A percentile compares a stretch with the other conserved stretches of the same genome.
Conservation (phyloP, 2,888 invertebrate genomes). For the Tolmerus cingulatus region DNA sequence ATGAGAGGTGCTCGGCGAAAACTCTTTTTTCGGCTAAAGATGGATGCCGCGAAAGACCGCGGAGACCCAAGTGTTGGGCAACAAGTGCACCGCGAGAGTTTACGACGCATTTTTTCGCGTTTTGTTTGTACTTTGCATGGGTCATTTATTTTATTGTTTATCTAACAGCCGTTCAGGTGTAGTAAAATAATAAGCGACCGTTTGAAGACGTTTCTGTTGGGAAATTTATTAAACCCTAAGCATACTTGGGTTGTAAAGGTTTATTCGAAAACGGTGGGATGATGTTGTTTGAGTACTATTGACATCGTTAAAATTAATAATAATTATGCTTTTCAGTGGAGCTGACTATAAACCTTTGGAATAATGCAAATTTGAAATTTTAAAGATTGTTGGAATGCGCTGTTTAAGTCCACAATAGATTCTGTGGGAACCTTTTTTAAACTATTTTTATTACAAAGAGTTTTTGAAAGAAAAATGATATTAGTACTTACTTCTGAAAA, state of each 20-base stretch:
- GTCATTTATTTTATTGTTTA: not conserved
- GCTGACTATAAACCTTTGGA: not conserved
- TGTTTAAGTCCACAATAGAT: not conserved
- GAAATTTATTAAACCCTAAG: not conserved
- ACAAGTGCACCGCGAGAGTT: not conserved
- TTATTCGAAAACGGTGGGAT: not conserved
- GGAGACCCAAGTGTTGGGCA: not conserved
- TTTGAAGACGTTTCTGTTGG: not conserved
- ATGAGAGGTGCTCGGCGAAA: not conserved
- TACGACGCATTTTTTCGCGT: not conserved
- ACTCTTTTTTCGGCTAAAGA: not conserved
- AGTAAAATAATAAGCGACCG: not conserved
- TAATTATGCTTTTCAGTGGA: not conserved
- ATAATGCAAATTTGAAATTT: not conserved
- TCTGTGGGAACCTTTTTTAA: no score
- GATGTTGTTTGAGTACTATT: not conserved
- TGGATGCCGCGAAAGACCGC: not conserved
- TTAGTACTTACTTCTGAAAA: no score
- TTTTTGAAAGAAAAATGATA: no score
- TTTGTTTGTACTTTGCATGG: not conserved
- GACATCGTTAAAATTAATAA: not conserved
- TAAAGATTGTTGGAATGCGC: not conserved
- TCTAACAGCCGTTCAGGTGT: not conserved
- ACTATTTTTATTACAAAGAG: no score
- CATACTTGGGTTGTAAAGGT: not conserved